Conservation (phyloP, 1,140 invertebrate species). For the Cyclina sinensis region DNA sequence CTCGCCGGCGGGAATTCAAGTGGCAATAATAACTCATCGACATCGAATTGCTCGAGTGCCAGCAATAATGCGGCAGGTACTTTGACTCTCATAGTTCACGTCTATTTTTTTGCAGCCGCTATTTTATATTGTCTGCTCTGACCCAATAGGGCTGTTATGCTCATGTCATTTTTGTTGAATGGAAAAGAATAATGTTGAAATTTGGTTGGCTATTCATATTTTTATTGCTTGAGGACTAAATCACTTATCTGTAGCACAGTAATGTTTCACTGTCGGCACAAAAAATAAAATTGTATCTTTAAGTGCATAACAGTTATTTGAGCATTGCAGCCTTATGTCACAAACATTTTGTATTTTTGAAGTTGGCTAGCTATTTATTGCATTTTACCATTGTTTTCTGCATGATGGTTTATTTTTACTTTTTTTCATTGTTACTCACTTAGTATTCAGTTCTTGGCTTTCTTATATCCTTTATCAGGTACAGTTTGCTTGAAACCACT, state of each 20-base stretch:
- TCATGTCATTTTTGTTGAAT: background rate
- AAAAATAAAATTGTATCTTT: too few relatives aligned
- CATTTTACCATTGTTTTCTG: constrained; percentile 48
- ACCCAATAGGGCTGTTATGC: constrained; percentile 17
- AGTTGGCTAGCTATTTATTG: constrained; percentile 66
- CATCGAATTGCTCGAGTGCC: constrained; percentile 49
- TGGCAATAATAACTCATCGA: constrained; percentile 62
- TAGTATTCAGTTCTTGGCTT: constrained; percentile 41
- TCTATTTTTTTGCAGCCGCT: constrained; percentile 61
- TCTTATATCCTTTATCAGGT: constrained; percentile 31
- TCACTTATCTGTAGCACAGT: too few relatives aligned
- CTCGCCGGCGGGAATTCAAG: constrained; percentile 69
- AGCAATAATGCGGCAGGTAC: constrained; percentile 65
- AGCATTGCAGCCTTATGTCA: constrained; percentile 28
- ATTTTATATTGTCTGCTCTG: constrained; percentile 70
- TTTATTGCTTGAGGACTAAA: too few relatives aligned
- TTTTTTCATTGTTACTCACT: constrained; percentile 16
- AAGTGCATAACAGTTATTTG: background rate
- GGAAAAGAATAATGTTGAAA: too few relatives aligned
- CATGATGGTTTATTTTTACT: constrained; percentile 42
- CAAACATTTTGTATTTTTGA: constrained; percentile 38
- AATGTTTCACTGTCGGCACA: too few relatives aligned
- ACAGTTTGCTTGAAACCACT: constrained; percentile 33
- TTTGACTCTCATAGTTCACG: constrained; percentile 43
- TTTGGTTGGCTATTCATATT: too few relatives aligned